Conservation (phyloP, 92 coral and sea anemone genomes). For the Isaurus tuberculatus region DNA sequence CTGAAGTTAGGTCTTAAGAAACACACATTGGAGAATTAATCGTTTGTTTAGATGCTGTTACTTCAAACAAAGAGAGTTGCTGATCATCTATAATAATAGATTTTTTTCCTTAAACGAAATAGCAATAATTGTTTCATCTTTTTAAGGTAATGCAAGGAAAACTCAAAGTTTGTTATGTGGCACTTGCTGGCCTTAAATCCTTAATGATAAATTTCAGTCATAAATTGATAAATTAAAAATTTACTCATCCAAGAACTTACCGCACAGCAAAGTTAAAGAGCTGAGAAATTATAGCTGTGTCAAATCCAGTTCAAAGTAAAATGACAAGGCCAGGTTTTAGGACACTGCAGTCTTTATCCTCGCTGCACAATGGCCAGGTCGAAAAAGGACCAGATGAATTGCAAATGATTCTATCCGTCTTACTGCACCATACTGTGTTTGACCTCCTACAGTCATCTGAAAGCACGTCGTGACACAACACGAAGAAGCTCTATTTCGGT, state of each 20-base stretch:
- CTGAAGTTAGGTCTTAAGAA: too few relatives aligned
- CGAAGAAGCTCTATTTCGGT: background rate
- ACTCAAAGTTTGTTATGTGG: too few relatives aligned
- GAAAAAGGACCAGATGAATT: background rate
- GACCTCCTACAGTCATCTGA: background rate
- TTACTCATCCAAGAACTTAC: background rate
- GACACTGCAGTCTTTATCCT: background rate
- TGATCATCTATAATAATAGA: too few relatives aligned
- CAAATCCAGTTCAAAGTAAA: background rate
- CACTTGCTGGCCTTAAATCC: too few relatives aligned
- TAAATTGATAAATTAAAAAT: too few relatives aligned
- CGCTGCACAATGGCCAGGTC: background rate
- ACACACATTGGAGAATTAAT: too few relatives aligned
- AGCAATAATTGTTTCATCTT: too few relatives aligned
- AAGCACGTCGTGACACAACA: background rate
- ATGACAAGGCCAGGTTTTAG: constrained; percentile 26
- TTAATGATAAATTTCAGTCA: background rate
- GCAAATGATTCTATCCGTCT: background rate
- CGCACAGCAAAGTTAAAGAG: background rate
- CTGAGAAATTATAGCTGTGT: background rate
- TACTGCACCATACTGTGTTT: constrained; percentile 1
- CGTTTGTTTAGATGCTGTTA: too few relatives aligned
- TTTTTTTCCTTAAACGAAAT: too few relatives aligned
- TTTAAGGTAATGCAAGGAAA: too few relatives aligned
- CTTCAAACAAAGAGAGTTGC: too few relatives aligned